Base-by-base conservation (phyloP, 1,140 invertebrate species). In the Cepaea nemoralis region DNA sequence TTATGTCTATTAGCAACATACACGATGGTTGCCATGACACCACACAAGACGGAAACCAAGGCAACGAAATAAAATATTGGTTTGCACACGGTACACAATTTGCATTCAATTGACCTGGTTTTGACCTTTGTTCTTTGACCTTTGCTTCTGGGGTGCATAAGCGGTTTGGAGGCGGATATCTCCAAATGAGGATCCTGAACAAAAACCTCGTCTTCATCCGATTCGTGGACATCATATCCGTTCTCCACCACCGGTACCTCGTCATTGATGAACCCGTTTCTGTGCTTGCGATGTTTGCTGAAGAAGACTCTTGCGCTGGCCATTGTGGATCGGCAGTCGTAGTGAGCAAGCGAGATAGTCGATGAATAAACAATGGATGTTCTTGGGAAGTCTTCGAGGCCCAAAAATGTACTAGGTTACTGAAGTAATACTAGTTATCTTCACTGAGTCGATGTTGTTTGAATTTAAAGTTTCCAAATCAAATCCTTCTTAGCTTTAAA, bases 151-250 rank as follows among this genome's bases (percentile, higher is more conserved):
- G 88, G 86, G 75, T 89, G 86, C 88, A 89, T 89, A 16, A 89
- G 81, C 12, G 88, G 88, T 82, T 89, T 89, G 27, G 87, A 85
- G 24, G 85, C 83, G 19, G 84, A 84, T 0, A 77, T 78, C 71
- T 89, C 87, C 22, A 86, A 63, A 59, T 75, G 80, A 0, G 83
- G 84, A 63, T 86, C 87, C 73, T 88, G 83, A n/a, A 88, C 83
- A 77, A 89, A 89, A 0, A 89, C 88, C 42, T 88, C 88, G 73
- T 88, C 87, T 39, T 89, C 88, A 16, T 87, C 87, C 0, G 84
- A 87, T 70, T 84, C 83, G 19, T 87, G 86, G 1, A 83, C 63
- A 55, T 85, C 82, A n/a, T 83, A 82, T 24, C 59, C 45, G 63
- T 84, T 82, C 67, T 84, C 86, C 69, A 83, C 71, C 33, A 77